These are phyloP conservation scores for Rugalucina vietnamica DNA, from an alignment of 2,888 invertebrate species.

Conservation along the genomic window DNA sequence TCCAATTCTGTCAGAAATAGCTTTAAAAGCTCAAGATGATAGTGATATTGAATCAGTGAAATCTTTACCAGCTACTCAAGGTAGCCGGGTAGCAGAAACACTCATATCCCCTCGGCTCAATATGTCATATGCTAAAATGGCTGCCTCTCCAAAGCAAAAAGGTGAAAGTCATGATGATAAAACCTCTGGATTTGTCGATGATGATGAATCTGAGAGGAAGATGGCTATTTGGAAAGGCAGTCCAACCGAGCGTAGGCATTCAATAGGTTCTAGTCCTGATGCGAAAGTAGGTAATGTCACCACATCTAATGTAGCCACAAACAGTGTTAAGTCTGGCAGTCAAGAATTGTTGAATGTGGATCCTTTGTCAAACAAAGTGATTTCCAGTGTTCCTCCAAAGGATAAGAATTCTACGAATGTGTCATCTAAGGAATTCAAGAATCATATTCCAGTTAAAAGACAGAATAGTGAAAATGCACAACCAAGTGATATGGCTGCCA, in stretches of 20 bases:
- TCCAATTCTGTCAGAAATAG: constrained; percentile 62
- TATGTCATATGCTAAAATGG: constrained; percentile 79
- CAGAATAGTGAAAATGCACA: background rate
- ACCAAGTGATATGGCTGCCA: constrained; percentile 14
- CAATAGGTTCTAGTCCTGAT: constrained; percentile 78
- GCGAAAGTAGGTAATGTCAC: constrained; percentile 39
- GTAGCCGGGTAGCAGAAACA: constrained; percentile 44
- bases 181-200: background rate
- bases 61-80: constrained; percentile 75
- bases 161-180: constrained; percentile 27
- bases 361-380: constrained; percentile 9
- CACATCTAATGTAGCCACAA: background rate
- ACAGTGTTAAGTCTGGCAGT: constrained; percentile 4
- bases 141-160: constrained; percentile 61
- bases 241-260: constrained; percentile 77
- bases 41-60: constrained; percentile 81
- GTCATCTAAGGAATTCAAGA: constrained; percentile 10
- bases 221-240: constrained; percentile 78
- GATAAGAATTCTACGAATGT: constrained; percentile 4
- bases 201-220: constrained; percentile 56
- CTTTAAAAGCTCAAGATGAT: constrained; percentile 72
- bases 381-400: background rate
- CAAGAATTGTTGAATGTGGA: constrained; percentile 16
- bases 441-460: background rate
- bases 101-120: constrained; percentile 65